A percentile compares a stretch with the other conserved stretches of the same genome.
Evolutionary conservation across 2,888 invertebrate genomes (phyloP).

Genomic region (Xiphydria camelus): DNA sequence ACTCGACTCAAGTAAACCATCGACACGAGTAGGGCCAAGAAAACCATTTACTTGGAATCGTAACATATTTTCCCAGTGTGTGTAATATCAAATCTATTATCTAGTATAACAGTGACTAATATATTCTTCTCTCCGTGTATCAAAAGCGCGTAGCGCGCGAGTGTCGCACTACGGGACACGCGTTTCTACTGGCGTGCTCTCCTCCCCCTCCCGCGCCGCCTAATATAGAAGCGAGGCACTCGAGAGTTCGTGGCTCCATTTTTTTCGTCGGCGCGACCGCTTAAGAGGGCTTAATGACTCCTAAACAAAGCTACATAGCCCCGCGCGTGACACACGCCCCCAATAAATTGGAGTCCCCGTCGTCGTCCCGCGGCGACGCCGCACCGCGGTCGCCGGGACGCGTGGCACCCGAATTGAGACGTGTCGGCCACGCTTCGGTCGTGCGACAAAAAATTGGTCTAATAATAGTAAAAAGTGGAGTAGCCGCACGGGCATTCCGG

Average conservation of each 20-base stretch:
- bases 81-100: no score
- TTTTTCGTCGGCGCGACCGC: neutral
- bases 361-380: no score
- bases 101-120: no score
- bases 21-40: no score
- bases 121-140: no score
- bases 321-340: constrained; percentile 28
- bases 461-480: constrained; percentile 55
- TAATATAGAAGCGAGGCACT: neutral
- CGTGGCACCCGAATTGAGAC: constrained; percentile 15
- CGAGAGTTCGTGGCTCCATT: neutral
- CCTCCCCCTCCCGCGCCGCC: constrained; percentile 6
- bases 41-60: no score
- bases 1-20: no score
- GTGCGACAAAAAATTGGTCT: constrained; percentile 47
- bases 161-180: constrained; percentile 26
- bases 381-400: constrained; percentile 13
- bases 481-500: constrained; percentile 29
- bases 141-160: constrained; percentile 22
- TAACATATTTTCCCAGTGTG: constrained; percentile 9
- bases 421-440: constrained; percentile 8
- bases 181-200: constrained; percentile 20
- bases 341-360: constrained; percentile 38
- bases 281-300: constrained; percentile 11
- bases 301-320: constrained; percentile 18